Evolutionary conservation across 1,140 invertebrate genomes (phyloP), one percentile per base, ranked within the genome.

Genomic region (Orchesella cincta): DNA sequence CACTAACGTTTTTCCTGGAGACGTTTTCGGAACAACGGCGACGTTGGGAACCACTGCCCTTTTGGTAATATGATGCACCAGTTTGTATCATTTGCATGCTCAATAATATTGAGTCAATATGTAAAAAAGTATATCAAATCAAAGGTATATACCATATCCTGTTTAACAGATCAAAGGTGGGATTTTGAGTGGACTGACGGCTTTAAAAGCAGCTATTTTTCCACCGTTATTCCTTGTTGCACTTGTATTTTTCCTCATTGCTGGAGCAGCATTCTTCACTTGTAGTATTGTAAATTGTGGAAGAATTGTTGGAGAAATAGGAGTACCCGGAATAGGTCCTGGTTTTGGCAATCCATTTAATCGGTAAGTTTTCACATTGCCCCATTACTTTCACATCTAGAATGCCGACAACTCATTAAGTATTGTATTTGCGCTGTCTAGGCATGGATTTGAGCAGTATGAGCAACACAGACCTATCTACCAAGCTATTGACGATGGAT

Each of bases 261-360:
- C 78, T 26, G 78, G 78, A 5, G 62, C 78, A 1, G 78, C 73
- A n/a, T 79, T 79, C 36, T 79, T 79, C 36, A 34, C 74, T 35
- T 79, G 78, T 36, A 79, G 54, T 26, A 16, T 79, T 0, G 51
- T 73, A 1, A 74, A 79, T 54, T 79, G 78, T 70, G 36, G 31
- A 75, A 35, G 75, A 46, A 34, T 75, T 8, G 14, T 76, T n/a
- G 74, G 74, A 18, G 39, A 64, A 23, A 18, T 67, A 1, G 29
- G 28, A 23, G 74, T 74, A 0, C 31, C n/a, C 16, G 67, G 33
- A 12, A 52, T 52, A 1, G 14, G 18, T 0, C 26, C 62, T 36
- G 18, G 20, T 54, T 36, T 35, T 74, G 76, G 67, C 51, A 46
- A 28, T 29, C 71, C 34, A 26, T 51, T 73, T 39, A 51, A 46